Percentiles rank a stretch among this genome's conserved stretches.
Evolutionary conservation across 2,888 invertebrate genomes (phyloP).

Genomic region (Halictus quadricinctus): DNA sequence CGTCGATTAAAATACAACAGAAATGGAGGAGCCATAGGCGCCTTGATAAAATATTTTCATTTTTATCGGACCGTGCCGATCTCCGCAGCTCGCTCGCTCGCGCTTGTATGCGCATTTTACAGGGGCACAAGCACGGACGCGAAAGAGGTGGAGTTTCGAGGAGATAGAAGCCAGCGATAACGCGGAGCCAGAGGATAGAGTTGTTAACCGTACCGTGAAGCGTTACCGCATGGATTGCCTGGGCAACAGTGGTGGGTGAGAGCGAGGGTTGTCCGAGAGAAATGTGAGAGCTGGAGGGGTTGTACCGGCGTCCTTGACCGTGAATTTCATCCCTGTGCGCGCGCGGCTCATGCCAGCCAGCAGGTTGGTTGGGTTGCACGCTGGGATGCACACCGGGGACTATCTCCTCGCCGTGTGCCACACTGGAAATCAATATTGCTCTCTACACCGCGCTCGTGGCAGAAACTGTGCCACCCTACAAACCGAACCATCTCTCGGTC

Average conservation of each 20-base stretch:
- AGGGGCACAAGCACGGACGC: slow-evolving; percentile 13
- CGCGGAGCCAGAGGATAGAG: slow-evolving; percentile 47
- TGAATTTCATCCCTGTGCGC: slow-evolving; percentile 65
- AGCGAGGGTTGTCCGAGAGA: slow-evolving; percentile 59
- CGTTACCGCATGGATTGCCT: slow-evolving; percentile 38
- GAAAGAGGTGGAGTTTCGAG: slow-evolving; percentile 45
- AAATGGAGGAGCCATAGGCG: neutral
- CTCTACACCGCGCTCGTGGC: slow-evolving; percentile 28
- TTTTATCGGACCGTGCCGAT: slow-evolving; percentile 15
- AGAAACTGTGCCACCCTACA: slow-evolving; percentile 54
- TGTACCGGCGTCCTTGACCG: slow-evolving; percentile 74
- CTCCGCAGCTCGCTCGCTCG: neutral
- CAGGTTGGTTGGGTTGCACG: slow-evolving; percentile 66
- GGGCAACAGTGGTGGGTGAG: slow-evolving; percentile 52
- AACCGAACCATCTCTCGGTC: neutral
- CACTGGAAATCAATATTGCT: slow-evolving; percentile 64
- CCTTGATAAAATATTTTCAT: slow-evolving; percentile 18
- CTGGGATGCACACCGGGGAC: slow-evolving; percentile 66
- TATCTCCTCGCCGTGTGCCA: slow-evolving; percentile 53
- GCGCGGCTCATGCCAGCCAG: slow-evolving; percentile 13
- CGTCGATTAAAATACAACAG: slow-evolving; percentile 1
- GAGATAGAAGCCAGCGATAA: slow-evolving; percentile 42
- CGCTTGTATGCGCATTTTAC: slow-evolving; percentile 17
- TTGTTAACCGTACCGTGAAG: slow-evolving; percentile 65
- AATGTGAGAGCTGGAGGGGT: slow-evolving; percentile 62